These are phyloP conservation scores for Nyctibius bracteatus DNA, from an alignment of 2,113 vertebrate species.

Conservation along the genomic window DNA sequence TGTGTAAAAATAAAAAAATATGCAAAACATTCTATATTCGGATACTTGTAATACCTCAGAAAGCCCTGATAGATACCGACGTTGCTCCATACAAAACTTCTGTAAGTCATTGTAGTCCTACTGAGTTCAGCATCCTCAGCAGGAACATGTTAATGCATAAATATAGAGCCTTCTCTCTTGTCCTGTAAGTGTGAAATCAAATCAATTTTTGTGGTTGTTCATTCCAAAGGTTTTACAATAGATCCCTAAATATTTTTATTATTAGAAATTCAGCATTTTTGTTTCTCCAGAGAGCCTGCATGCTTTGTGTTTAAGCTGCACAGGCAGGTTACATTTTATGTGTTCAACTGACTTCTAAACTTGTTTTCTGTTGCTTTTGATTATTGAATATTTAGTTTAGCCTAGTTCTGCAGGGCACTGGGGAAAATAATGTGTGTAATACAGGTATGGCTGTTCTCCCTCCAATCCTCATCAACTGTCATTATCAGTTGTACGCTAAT, in stretches of 20 bases:
- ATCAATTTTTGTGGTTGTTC: not conserved
- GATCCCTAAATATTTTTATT: not conserved
- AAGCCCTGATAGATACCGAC: not conserved
- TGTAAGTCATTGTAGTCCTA: not conserved
- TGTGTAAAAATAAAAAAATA: not conserved
- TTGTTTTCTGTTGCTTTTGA: not conserved
- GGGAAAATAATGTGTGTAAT: not conserved
- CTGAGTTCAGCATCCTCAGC: not conserved
- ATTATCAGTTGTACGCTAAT: not conserved
- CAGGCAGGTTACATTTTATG: not conserved
- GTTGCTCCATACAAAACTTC: not conserved
- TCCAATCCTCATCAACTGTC: not conserved
- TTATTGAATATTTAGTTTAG: not conserved
- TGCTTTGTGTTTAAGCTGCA: not conserved
- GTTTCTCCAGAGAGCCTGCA: not conserved
- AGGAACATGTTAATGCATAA: not conserved
- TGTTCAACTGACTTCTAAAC: not conserved
- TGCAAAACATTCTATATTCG: not conserved
- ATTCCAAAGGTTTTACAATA: not conserved
- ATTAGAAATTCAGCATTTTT: not conserved
- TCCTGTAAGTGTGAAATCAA: not conserved
- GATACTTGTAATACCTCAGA: not conserved
- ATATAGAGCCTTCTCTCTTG: not conserved
- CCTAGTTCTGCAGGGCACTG: not conserved
- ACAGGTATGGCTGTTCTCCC: not conserved